Conservation (phyloP, 2,797 vertebrate genomes). For the Brachyrhaphis roseni region DNA sequence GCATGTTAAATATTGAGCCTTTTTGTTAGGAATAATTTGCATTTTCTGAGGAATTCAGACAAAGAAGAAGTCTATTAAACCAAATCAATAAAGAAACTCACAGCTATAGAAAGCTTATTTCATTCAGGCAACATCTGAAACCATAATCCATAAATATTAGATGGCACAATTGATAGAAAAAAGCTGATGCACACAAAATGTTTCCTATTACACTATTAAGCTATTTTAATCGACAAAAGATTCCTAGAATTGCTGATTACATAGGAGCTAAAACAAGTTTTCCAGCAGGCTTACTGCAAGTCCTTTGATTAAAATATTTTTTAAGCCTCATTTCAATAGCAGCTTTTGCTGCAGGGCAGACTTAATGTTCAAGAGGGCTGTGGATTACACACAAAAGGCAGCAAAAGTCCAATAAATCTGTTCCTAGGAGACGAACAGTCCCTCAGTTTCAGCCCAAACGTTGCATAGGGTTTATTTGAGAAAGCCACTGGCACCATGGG, state of each 20-base stretch:
- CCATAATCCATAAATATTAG: constrained; percentile 7
- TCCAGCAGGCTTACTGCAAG: constrained; percentile 9
- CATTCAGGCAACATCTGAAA: not conserved
- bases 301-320: constrained; percentile 32
- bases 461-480: constrained; percentile 29
- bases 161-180: not conserved
- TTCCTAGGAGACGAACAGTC: constrained; percentile 44
- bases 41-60: not conserved
- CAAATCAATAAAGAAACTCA: not conserved
- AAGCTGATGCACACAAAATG: not conserved
- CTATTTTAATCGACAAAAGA: constrained; percentile 7
- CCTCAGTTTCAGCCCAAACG: constrained; percentile 44
- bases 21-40: not conserved
- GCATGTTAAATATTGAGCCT: not conserved
- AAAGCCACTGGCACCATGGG: constrained; percentile 11
- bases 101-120: not conserved
- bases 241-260: constrained; percentile 14
- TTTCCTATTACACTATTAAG: constrained; percentile 8
- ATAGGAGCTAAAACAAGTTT: constrained; percentile 6
- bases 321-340: constrained; percentile 54
- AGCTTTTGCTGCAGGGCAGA: constrained; percentile 47
- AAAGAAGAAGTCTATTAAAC: not conserved
- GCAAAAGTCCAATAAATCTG: constrained; percentile 56
- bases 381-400: constrained; percentile 56
- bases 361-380: constrained; percentile 48